Base-by-base conservation (phyloP, 1,140 invertebrate species). In the Dinothrombium tinctorium region DNA sequence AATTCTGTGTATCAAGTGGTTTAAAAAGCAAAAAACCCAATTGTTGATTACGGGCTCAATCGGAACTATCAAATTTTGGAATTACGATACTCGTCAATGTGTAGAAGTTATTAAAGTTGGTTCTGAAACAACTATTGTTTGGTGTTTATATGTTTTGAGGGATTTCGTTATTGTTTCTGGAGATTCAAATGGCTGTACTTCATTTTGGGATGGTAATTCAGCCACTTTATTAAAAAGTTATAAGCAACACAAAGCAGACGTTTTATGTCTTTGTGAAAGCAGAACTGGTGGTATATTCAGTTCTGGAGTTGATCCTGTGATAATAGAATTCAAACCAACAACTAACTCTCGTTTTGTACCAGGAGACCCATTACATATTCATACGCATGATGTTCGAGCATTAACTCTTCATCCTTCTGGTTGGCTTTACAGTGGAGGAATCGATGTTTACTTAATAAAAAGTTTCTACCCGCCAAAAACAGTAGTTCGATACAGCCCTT, bases 141-240 rank as follows among this genome's bases (percentile, higher is more conserved):
- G 83, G 79, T 76, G 74, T 52, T 52, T 90, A 8, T 68, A 69
- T 9, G 67, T 89, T 48, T 53, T 37, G 40, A 57, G 69, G 37
- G 75, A 89, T 53, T 75, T 83, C 49, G 73, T 72, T 15, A 70
- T 92, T 29, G 68, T 89, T n/a, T 78, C 75, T 45, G 84, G 83
- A 0, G 86, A 90, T 56, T 89, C 82, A 15, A 62, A 73, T 25
- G 84, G 86, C 0, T 69, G 71, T 52, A 64, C 83, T 1, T 75
- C 72, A 24, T 76, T 92, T 51, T 92, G 82, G 82, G 79, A 86
- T 66, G 73, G 74, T 12, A 65, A 67, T 33, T 57, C 71, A 25
- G 81, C 78, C 12, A 71, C 75, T 19, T 62, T 81, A 45, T 68
- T 80, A 19, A 55, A 80, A 53, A 68, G 65, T 37, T 69, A 73